A percentile compares a stretch with the other conserved stretches of the same genome.
phyloP scores from a whole-genome alignment of 64 coral and sea anemone species.

The Cladopsammia gracilis region DNA sequence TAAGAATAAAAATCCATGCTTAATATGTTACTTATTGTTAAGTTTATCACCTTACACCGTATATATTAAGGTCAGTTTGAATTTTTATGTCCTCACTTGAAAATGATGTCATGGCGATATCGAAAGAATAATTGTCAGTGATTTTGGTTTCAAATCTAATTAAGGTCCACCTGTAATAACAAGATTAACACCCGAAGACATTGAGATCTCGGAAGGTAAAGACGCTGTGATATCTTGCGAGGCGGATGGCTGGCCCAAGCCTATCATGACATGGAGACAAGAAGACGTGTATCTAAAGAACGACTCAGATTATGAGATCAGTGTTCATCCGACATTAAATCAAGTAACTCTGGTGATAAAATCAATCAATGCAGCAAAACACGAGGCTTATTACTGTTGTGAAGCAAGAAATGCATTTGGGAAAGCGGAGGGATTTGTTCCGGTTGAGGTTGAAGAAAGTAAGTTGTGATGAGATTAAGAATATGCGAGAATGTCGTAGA shows the following conservation, averaged over 20 bases:
- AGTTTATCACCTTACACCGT: too few relatives aligned
- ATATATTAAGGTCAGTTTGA: too few relatives aligned
- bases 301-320: background rate
- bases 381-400: background rate
- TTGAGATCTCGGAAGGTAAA: background rate
- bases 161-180: background rate
- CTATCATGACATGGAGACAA: conserved; percentile 4
- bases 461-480: background rate
- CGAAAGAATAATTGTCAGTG: too few relatives aligned
- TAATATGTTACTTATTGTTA: too few relatives aligned
- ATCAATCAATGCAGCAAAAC: background rate
- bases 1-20: too few relatives aligned
- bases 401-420: conserved; percentile 31
- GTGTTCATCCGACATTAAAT: background rate
- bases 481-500: too few relatives aligned
- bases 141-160: too few relatives aligned
- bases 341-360: background rate
- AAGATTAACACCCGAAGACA: background rate
- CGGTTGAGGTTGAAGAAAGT: background rate
- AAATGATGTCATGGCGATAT: too few relatives aligned
- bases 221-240: background rate
- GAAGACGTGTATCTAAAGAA: background rate
- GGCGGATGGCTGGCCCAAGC: conserved; percentile 2
- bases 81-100: too few relatives aligned
- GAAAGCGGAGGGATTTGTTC: background rate